These are phyloP conservation scores for Pogona vitticeps DNA, from an alignment of 2,113 vertebrate species.

Conservation along the genomic window DNA sequence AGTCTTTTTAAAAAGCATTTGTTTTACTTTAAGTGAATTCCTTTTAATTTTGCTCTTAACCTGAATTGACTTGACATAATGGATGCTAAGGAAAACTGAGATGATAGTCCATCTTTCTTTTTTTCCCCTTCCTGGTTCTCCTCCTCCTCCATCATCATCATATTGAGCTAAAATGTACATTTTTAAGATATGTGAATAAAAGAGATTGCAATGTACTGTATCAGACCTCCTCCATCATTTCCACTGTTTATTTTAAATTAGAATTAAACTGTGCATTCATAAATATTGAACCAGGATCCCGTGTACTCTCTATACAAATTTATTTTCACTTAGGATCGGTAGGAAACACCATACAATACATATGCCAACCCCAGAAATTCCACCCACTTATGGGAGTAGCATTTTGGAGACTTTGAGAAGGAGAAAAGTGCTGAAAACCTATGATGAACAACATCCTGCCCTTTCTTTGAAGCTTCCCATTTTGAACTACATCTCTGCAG, in stretches of 20 bases:
- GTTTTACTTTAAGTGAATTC: neutral
- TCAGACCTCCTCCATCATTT: neutral
- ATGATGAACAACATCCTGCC: neutral
- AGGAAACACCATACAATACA: too few species aligned
- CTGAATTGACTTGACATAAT: neutral
- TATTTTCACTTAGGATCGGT: too few species aligned
- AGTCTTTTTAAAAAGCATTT: neutral
- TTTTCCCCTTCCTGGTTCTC: neutral
- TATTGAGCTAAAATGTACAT: neutral
- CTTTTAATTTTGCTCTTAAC: conserved; percentile 11
- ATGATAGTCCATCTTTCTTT: neutral
- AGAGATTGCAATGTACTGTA: neutral
- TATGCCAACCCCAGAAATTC: neutral
- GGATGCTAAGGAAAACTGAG: neutral
- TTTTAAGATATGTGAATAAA: neutral
- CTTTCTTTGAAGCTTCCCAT: neutral
- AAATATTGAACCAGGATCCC: neutral
- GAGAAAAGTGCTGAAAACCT: neutral
- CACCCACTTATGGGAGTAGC: neutral
- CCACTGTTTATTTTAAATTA: neutral
- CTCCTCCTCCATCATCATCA: too few species aligned
- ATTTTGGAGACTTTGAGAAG: neutral
- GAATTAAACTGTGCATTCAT: neutral
- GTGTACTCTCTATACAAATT: too few species aligned
- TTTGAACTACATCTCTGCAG: neutral